phyloP scores from a whole-genome alignment of 2,888 invertebrate genomes.

The Melieria crassipennis region DNA sequence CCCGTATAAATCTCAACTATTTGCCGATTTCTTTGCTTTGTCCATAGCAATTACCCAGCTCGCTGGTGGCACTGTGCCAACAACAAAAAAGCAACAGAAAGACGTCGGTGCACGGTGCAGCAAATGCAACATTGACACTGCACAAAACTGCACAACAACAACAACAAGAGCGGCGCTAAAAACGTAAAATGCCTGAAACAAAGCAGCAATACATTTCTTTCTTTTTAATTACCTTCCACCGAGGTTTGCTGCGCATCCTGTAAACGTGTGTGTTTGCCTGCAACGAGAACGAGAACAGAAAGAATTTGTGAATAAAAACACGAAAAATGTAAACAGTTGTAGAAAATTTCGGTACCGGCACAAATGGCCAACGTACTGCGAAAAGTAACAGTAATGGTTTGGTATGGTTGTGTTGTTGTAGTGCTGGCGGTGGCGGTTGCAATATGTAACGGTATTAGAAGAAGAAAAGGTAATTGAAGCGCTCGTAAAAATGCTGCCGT shows the following conservation, averaged over 20 bases:
- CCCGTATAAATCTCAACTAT: constrained; percentile 14
- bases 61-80: not conserved
- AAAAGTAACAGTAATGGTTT: constrained; percentile 5
- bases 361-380: not conserved
- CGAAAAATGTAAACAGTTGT: not conserved
- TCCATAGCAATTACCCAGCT: not conserved
- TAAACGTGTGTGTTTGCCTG: constrained; percentile 63
- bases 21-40: not conserved
- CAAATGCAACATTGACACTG: constrained; percentile 7
- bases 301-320: constrained; percentile 12
- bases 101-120: not conserved
- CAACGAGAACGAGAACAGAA: constrained; percentile 45
- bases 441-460: not conserved
- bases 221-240: constrained; percentile 61
- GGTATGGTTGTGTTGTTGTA: not conserved
- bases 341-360: constrained; percentile 7
- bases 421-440: not conserved
- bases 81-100: not conserved
- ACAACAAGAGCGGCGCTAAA: constrained; percentile 25
- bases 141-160: not conserved
- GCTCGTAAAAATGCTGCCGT: constrained; percentile 18
- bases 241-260: constrained; percentile 60
- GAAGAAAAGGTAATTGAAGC: constrained; percentile 17
- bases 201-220: not conserved
- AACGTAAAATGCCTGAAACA: too few relatives aligned